phyloP scores from a whole-genome alignment of 2,797 vertebrate genomes.

The Platalea minor region DNA sequence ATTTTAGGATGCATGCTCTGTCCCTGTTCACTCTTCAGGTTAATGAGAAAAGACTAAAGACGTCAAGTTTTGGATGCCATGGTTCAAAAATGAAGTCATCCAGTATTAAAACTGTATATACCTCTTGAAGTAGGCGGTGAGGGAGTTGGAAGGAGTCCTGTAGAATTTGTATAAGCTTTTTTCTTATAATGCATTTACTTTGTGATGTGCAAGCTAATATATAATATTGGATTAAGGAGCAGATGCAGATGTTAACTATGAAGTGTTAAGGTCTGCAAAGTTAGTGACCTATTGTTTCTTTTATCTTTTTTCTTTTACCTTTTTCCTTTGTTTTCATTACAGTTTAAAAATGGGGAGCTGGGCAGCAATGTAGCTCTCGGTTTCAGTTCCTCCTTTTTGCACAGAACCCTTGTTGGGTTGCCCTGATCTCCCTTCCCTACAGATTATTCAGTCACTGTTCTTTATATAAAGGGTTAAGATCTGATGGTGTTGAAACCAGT shows the following conservation, averaged over 20 bases:
- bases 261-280: not conserved
- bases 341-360: not conserved
- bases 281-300: not conserved
- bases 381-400: slow-evolving; percentile 49
- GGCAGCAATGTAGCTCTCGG: not conserved
- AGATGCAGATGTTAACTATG: not conserved
- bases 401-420: not conserved
- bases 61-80: not conserved
- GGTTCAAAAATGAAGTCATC: not conserved
- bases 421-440: not conserved
- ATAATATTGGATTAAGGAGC: not conserved
- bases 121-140: not conserved
- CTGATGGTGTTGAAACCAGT: slow-evolving; percentile 40
- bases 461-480: slow-evolving; percentile 35
- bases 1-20: not conserved
- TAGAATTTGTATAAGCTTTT: not conserved
- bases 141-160: not conserved
- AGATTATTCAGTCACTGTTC: not conserved
- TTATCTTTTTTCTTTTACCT: not conserved
- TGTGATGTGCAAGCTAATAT: not conserved
- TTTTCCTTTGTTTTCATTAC: not conserved
- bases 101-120: not conserved
- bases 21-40: not conserved
- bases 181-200: not conserved
- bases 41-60: not conserved